Conservation (phyloP, 2,797 vertebrate genomes). For the Euthynnus affinis region DNA sequence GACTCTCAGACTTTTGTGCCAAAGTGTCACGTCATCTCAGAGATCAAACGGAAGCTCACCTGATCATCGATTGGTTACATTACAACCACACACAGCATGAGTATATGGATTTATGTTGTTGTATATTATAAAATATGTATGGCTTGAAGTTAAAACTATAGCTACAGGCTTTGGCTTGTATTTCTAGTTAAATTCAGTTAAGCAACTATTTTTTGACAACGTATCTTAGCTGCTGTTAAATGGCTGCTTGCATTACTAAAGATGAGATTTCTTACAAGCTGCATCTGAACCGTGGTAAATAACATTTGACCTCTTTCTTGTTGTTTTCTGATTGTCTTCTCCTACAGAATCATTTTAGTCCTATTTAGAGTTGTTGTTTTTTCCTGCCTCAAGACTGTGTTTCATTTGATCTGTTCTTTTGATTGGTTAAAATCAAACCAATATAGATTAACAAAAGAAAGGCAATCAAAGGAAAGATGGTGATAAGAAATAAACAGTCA, state of each 20-base stretch:
- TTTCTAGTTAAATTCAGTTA: not conserved
- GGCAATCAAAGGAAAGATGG: not conserved
- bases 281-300: no score
- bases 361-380: not conserved
- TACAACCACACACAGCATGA: not conserved
- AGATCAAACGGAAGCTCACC: slow-evolving; percentile 14
- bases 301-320: no score
- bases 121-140: no score
- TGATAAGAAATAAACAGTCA: not conserved
- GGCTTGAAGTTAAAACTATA: no score
- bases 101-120: no score
- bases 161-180: not conserved
- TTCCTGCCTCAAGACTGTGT: not conserved
- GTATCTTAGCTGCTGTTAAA: no score
- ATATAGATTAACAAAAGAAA: not conserved
- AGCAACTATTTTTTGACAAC: no score
- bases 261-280: no score
- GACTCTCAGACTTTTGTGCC: slow-evolving; percentile 14
- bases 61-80: not conserved
- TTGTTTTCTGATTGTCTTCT: no score
- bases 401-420: not conserved
- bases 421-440: not conserved
- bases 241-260: no score
- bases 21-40: slow-evolving; percentile 3
- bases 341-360: not conserved